phyloP scores from a whole-genome alignment of 2,888 invertebrate species.

The Falcaria lacertinaria region DNA sequence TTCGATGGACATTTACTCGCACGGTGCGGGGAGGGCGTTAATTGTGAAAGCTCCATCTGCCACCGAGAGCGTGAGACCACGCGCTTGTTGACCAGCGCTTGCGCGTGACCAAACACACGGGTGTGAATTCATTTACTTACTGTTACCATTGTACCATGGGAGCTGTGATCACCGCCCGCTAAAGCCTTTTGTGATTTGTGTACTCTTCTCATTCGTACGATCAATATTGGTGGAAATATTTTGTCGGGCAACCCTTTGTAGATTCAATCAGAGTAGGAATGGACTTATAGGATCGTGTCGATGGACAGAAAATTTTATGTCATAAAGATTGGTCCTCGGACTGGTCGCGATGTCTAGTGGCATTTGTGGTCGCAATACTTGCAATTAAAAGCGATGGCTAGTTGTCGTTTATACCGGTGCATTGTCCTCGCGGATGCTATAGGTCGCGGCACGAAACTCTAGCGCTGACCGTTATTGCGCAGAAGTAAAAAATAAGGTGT shows the following conservation, averaged over 20 bases:
- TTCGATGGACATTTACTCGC: conserved; percentile 12
- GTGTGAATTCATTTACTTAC: conserved; percentile 43
- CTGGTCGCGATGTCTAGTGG: not conserved
- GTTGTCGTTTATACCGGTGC: conserved; percentile 33
- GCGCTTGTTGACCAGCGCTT: conserved; percentile 30
- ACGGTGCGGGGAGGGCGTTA: conserved; percentile 39
- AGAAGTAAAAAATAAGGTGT: too few species aligned
- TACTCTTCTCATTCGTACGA: not conserved
- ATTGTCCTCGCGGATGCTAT: conserved; percentile 43
- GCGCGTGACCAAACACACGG: conserved; percentile 46
- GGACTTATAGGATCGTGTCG: not conserved
- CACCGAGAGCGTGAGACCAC: conserved; percentile 32
- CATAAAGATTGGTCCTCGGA: not conserved
- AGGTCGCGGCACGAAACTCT: too few species aligned
- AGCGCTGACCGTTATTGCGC: too few species aligned
- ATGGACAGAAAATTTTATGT: too few species aligned
- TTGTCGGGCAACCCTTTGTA: not conserved
- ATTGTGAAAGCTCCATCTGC: conserved; percentile 44
- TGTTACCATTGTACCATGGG: conserved; percentile 34
- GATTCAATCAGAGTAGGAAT: not conserved
- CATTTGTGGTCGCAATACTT: not conserved
- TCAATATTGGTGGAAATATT: not conserved
- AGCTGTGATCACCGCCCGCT: not conserved
- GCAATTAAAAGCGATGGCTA: conserved; percentile 24
- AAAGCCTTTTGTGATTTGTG: not conserved